A percentile compares a stretch with the other conserved stretches of the same genome.
phyloP scores from a whole-genome alignment of 2,797 vertebrate genomes.

The Anolis apletophallus region DNA sequence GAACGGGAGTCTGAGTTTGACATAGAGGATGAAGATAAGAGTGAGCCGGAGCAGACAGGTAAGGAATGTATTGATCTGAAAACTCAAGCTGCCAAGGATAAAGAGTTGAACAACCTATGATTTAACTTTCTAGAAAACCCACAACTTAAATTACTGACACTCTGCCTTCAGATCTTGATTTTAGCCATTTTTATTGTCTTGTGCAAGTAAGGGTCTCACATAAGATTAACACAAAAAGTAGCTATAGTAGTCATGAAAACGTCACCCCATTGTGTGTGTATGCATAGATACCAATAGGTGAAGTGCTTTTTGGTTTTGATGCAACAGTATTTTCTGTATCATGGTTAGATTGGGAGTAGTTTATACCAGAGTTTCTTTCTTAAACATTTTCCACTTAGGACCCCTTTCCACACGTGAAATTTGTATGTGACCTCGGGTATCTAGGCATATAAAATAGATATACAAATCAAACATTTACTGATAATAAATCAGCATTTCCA shows the following conservation, averaged over 20 bases:
- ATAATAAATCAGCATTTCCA: too few relatives aligned
- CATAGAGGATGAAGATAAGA: slow-evolving; percentile 98
- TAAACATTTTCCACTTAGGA: too few relatives aligned
- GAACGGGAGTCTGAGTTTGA: slow-evolving; percentile 98
- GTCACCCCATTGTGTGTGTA: neutral
- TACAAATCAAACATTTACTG: too few relatives aligned
- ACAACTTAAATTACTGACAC: neutral
- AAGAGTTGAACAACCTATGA: neutral
- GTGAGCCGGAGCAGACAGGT: slow-evolving; percentile 97
- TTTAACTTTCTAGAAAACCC: neutral
- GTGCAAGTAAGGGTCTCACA: neutral
- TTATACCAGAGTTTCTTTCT: too few relatives aligned
- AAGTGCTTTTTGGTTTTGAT: neutral
- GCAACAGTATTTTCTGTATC: too few relatives aligned
- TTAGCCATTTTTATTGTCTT: neutral
- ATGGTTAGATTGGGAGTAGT: too few relatives aligned
- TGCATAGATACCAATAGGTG: neutral
- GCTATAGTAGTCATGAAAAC: neutral
- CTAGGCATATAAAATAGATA: too few relatives aligned
- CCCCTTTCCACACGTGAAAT: too few relatives aligned
- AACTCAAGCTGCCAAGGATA: neutral
- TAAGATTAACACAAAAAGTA: neutral
- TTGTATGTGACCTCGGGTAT: too few relatives aligned
- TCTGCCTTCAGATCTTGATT: neutral
- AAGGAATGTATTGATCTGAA: slow-evolving; percentile 20